Evolutionary conservation across 2,888 invertebrate species (phyloP).

Genomic region (Erannis defoliaria): DNA sequence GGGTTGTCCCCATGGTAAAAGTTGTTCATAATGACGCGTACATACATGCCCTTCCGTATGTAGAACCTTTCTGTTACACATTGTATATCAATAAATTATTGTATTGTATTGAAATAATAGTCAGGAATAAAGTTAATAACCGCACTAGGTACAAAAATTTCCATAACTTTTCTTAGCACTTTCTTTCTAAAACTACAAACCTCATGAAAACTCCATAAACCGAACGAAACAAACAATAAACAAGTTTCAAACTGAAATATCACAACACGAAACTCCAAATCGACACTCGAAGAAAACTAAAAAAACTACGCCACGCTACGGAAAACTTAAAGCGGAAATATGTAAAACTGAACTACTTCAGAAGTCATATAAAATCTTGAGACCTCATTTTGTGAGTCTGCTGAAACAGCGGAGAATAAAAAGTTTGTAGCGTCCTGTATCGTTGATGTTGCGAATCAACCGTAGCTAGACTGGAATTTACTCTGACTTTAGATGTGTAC

Average conservation of each 20-base stretch:
- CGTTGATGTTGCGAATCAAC: slow-evolving; percentile 31
- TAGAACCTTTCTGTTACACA: no score
- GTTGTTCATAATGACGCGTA: no score
- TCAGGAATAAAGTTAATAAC: background rate
- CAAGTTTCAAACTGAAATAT: slow-evolving; percentile 9
- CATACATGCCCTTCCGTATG: no score
- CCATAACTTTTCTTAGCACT: background rate
- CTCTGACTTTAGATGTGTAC: slow-evolving; percentile 22
- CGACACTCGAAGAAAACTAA: slow-evolving; percentile 16
- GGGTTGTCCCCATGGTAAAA: no score
- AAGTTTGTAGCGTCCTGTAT: slow-evolving; percentile 41
- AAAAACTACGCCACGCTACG: slow-evolving; percentile 13
- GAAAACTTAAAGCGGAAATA: slow-evolving; percentile 32
- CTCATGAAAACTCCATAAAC: slow-evolving; percentile 6
- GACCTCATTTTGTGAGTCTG: slow-evolving; percentile 37
- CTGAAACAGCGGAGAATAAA: slow-evolving; percentile 44
- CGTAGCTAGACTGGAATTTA: slow-evolving; percentile 36
- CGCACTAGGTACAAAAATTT: background rate
- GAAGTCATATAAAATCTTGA: slow-evolving; percentile 63
- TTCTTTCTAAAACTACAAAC: background rate
- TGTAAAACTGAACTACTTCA: slow-evolving; percentile 53
- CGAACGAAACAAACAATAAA: slow-evolving; percentile 17
- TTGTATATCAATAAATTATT: no score
- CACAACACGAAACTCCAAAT: slow-evolving; percentile 14
- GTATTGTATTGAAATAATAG: no score